phyloP scores from a whole-genome alignment of 2,888 invertebrate genomes.

The Synergus japonicus region DNA sequence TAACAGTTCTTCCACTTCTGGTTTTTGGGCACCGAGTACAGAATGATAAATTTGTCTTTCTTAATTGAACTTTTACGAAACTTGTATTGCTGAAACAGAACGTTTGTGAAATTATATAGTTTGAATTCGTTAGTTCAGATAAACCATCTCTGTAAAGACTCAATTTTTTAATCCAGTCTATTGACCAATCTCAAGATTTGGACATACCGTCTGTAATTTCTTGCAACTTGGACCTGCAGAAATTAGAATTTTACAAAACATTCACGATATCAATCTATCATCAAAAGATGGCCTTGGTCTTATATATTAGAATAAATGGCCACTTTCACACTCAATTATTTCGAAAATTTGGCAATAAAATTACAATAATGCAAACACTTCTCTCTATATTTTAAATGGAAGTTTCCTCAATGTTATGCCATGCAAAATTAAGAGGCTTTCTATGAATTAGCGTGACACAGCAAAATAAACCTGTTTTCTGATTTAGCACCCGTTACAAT shows the following conservation, averaged over 20 bases:
- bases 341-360: not conserved
- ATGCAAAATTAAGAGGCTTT: not conserved
- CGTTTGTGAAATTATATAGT: conserved; percentile 13
- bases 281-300: not conserved
- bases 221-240: not conserved
- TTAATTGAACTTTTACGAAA: conserved; percentile 16
- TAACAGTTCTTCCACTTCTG: conserved; percentile 21
- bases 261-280: not conserved
- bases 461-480: not conserved
- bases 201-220: not conserved
- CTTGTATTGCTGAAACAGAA: conserved; percentile 5
- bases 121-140: conserved; percentile 22
- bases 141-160: not conserved
- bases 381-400: not conserved
- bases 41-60: conserved; percentile 16
- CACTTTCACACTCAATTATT: not conserved
- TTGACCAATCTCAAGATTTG: not conserved
- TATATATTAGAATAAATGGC: not conserved
- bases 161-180: not conserved
- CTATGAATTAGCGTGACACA: not conserved
- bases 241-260: not conserved
- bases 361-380: not conserved
- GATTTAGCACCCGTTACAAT: conserved; percentile 13
- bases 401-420: not conserved
- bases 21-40: not conserved